phyloP scores from a whole-genome alignment of 1,140 invertebrate genomes.

The Carcinoscorpius rotundicauda region DNA sequence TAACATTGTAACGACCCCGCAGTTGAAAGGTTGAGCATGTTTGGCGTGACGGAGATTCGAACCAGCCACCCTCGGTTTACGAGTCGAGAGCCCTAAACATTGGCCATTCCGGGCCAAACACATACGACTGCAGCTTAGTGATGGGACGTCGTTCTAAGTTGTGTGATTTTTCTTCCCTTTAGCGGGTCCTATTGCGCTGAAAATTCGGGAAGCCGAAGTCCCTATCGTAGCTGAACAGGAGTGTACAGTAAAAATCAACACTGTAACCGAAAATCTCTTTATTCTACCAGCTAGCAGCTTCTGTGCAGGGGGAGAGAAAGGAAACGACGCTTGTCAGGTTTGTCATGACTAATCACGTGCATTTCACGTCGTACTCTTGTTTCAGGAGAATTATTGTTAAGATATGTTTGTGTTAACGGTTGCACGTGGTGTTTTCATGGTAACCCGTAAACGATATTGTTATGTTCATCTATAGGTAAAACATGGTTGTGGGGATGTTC shows the following conservation, averaged over 20 bases:
- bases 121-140: too few relatives aligned
- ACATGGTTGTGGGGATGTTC: too few relatives aligned
- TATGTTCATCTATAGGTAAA: too few relatives aligned
- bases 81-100: too few relatives aligned
- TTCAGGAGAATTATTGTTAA: background rate
- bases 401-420: too few relatives aligned
- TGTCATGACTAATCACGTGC: conserved; percentile 7
- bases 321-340: conserved; percentile 87
- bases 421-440: background rate
- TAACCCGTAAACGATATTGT: background rate
- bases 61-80: too few relatives aligned
- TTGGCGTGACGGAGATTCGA: too few relatives aligned
- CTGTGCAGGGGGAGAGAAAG: conserved; percentile 82
- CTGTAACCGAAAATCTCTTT: conserved; percentile 86
- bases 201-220: conserved; percentile 76
- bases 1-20: too few relatives aligned
- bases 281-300: conserved; percentile 82
- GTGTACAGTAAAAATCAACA: conserved; percentile 81
- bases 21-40: too few relatives aligned
- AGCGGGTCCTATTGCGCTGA: conserved; percentile 80
- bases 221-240: conserved; percentile 86
- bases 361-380: background rate
- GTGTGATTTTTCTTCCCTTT: background rate
- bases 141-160: too few relatives aligned
- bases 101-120: too few relatives aligned